These are phyloP conservation scores for Drosophila aff. DNA, from an alignment of 1,140 invertebrate genomes.

Conservation along the genomic window DNA sequence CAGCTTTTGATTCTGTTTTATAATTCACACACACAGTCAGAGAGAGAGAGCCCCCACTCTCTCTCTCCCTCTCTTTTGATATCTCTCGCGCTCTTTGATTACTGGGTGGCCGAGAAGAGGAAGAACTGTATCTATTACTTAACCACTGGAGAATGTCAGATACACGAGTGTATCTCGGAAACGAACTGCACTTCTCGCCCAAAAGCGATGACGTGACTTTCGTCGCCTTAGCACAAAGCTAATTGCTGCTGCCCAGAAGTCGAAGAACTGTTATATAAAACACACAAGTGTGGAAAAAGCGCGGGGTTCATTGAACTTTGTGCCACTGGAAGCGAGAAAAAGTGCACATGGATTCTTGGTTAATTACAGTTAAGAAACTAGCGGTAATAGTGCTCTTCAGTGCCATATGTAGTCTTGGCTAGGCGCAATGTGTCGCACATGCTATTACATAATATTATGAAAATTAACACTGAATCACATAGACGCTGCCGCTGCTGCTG, in stretches of 20 bases:
- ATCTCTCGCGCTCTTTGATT: slow-evolving; percentile 23
- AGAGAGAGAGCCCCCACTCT: background rate
- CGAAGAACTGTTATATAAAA: slow-evolving; percentile 22
- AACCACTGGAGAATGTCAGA: slow-evolving; percentile 47
- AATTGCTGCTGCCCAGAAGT: slow-evolving; percentile 13
- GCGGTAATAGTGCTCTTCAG: background rate
- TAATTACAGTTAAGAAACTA: background rate
- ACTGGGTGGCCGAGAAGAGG: slow-evolving; percentile 18
- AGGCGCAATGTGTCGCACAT: slow-evolving; percentile 46
- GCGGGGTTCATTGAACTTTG: slow-evolving; percentile 37
- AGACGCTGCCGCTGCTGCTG: slow-evolving; percentile 39
- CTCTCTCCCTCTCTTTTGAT: slow-evolving; percentile 18
- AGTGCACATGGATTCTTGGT: background rate
- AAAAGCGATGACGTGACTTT: slow-evolving; percentile 40
- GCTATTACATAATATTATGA: slow-evolving; percentile 83
- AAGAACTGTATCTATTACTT: slow-evolving; percentile 58
- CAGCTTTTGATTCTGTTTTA: slow-evolving; percentile 84
- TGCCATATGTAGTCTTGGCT: background rate
- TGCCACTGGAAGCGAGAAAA: background rate
- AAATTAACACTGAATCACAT: slow-evolving; percentile 82
- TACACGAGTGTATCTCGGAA: slow-evolving; percentile 17
- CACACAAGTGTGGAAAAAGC: background rate
- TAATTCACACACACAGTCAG: slow-evolving; percentile 52
- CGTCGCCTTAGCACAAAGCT: slow-evolving; percentile 40
- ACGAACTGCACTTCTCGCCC: slow-evolving; percentile 26